Evolutionary conservation across 2,888 invertebrate genomes (phyloP), one percentile per base, ranked within the genome.

Genomic region (Furcula furcula): DNA sequence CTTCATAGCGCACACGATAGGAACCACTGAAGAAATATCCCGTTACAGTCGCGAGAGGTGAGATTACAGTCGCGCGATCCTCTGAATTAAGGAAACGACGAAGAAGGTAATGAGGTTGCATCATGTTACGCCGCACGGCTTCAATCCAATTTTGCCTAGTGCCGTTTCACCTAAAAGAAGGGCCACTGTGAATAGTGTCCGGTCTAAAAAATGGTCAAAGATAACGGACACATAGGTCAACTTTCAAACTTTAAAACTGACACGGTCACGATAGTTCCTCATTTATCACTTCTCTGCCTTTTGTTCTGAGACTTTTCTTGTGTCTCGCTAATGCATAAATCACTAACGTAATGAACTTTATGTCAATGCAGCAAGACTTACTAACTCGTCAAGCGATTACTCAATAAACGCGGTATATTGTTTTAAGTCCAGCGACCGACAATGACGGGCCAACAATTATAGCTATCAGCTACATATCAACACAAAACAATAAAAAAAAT

Each of bases 211-310:
- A 37, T 31, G 25, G 31, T 16, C 31, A 4, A 34, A 40, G 25
- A 38, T 41, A 36, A 34, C 34, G 26, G 19, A 14, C n/a, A n/a
- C n/a, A n/a, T 23, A 37, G 46, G 47, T 53, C 49, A 53, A 47
- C 54, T 51, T 49, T 62, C 48, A 49, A 54, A 21, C 49, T 29
- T 31, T 46, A 50, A 38, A 27, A 7, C 31, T 27, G 11, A 22
- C 25, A 29, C 36, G 44, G 46, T 43, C 55, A 54, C 46, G 43
- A 48, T 46, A 34, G 49, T 30, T 18, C 7, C 10, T 65, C 60
- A 71, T 71, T 68, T 53, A 68, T 68, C 61, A 65, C 47, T 40
- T 36, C 55, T 49, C 52, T 57, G 55, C 49, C 63, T 47, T 40
- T 50, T 49, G 46, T 48, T 43, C 26, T 27, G 38, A 33, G 40